Base-by-base conservation (phyloP, 2,888 invertebrate species). In the Orgyia antiqua region DNA sequence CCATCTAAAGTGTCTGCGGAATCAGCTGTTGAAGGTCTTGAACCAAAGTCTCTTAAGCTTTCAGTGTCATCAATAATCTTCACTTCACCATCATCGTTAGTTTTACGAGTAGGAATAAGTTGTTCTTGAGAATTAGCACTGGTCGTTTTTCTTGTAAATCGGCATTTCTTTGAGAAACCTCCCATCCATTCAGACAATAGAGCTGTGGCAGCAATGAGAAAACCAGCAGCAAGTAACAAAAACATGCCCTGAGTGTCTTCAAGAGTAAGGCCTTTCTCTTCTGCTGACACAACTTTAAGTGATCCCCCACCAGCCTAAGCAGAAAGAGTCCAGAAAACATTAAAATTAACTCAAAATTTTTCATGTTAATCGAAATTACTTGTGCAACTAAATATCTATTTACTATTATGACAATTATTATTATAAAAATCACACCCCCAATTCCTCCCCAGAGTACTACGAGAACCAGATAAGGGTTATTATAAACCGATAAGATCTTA, bases 171-270 rank as follows among this genome's bases (percentile, higher is more conserved):
- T 0, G 91, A 80, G 38, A 91, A 91, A 2, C 92, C 92, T 10
- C 92, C 91, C 56, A 92, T 88, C 77, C 90, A 90, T 77, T 94
- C 94, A 0, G 92, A 90, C 8, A 91, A 49, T 6, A 94, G 70
- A 2, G 90, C 89, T 2, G 89, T 74, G 0, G 84, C 88, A 3
- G 90, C 93, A 13, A 92, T 58, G 0, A 91, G 57, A 58, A 92
- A 92, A 0, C 94, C 94, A 23, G 90, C 88, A 3, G 86, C 92
- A 45, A 94, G 78, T 1, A 94, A 79, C 2, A 94, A 69, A 58
- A 94, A 94, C 92, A 94, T 94, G 6, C 94, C 94, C 72, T 93
- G 93, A 0, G 93, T 93, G 42, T 94, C 94, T 53, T 92, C 93
- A 15, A 94, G 74, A 1, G 92, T 91, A n/a, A 94, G 65, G 11